Conservation (phyloP, 2,888 invertebrate genomes). For the Pterostichus madidus region DNA sequence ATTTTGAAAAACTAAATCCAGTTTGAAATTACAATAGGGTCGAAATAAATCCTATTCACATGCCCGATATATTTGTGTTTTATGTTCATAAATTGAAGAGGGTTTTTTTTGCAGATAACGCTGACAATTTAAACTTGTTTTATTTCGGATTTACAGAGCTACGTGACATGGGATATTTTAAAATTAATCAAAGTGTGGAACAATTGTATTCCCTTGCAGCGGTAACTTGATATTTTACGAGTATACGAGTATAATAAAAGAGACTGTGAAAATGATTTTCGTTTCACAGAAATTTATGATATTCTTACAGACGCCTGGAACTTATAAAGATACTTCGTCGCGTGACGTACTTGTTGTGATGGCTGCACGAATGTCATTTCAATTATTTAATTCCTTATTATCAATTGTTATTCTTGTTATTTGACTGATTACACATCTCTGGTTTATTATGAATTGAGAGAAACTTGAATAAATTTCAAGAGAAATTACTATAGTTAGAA, state of each 20-base stretch:
- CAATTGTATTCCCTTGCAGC: neutral
- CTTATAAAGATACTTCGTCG: neutral
- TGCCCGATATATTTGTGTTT: neutral
- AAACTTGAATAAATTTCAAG: neutral
- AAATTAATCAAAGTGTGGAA: slow-evolving; percentile 18
- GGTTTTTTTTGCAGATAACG: neutral
- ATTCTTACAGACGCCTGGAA: slow-evolving; percentile 16
- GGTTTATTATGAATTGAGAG: slow-evolving; percentile 1
- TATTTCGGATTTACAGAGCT: slow-evolving; percentile 8
- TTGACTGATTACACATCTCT: neutral
- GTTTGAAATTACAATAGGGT: slow-evolving; percentile 25
- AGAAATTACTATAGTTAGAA: too few species aligned
- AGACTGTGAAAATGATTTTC: neutral
- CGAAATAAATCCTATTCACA: slow-evolving; percentile 8
- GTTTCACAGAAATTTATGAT: neutral
- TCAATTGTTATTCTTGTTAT: neutral
- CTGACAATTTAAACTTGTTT: neutral
- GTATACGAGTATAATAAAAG: neutral
- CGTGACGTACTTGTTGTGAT: slow-evolving; percentile 1
- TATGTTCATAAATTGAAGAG: neutral
- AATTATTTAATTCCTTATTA: slow-evolving; percentile 21
- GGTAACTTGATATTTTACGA: slow-evolving; percentile 10
- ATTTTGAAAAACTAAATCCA: slow-evolving; percentile 37
- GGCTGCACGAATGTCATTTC: slow-evolving; percentile 26
- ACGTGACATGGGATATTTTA: slow-evolving; percentile 30